Evolutionary conservation across 2,888 invertebrate genomes (phyloP).

Genomic region (Idaea biselata): DNA sequence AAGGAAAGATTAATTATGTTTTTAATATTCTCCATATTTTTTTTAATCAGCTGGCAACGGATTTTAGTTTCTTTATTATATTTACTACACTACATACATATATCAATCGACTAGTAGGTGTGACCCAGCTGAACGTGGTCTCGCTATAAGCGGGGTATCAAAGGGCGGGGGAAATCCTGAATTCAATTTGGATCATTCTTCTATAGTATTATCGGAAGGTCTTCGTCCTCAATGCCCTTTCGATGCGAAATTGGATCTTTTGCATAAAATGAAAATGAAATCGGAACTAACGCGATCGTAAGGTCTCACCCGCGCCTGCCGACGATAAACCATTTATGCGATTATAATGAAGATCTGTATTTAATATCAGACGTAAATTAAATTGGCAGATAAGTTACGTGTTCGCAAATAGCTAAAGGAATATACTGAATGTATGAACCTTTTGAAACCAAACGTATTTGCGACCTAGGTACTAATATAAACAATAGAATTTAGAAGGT

Average conservation of each 20-base stretch:
- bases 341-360: not conserved
- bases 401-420: too few species aligned
- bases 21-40: too few species aligned
- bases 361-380: too few species aligned
- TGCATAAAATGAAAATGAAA: constrained; percentile 77
- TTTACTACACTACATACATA: too few species aligned
- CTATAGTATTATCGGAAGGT: constrained; percentile 61
- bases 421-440: too few species aligned
- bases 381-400: too few species aligned
- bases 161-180: constrained; percentile 34
- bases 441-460: too few species aligned
- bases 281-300: constrained; percentile 57
- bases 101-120: not conserved
- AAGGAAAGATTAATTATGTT: too few species aligned
- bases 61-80: too few species aligned
- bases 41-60: too few species aligned
- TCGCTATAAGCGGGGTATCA: constrained; percentile 12
- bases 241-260: constrained; percentile 68
- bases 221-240: constrained; percentile 36
- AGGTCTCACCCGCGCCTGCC: not conserved
- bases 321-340: not conserved
- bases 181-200: constrained; percentile 79
- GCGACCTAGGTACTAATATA: too few species aligned
- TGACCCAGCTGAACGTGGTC: not conserved
- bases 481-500: too few species aligned